A percentile compares a stretch with the other conserved stretches of the same genome.
Evolutionary conservation across 37 sponge, comb jelly and placozoan species (phyloP).

Genomic region (Theonella swinhoei): DNA sequence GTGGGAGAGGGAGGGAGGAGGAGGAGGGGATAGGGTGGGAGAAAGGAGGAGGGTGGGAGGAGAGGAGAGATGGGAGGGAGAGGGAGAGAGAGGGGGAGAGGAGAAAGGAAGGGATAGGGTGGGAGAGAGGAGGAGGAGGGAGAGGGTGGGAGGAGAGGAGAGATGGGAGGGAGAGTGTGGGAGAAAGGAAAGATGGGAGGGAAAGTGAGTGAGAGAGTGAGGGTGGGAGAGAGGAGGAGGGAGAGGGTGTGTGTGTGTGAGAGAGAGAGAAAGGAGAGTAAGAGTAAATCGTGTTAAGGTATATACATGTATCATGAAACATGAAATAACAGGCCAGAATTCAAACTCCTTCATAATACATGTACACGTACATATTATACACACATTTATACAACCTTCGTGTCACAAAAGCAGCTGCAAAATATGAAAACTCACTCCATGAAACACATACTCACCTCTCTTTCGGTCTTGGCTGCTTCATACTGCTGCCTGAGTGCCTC

Average conservation of each 20-base stretch:
- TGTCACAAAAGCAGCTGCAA: no score
- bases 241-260: background rate
- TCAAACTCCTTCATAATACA: no score
- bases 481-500: conserved; percentile 30
- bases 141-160: background rate
- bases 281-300: background rate
- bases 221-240: background rate
- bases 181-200: background rate
- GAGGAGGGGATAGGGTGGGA: background rate
- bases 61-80: background rate
- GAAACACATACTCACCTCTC: background rate
- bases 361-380: no score
- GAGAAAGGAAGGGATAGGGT: background rate
- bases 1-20: background rate
- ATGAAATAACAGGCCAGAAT: no score
- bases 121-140: background rate
- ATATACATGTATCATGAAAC: no score
- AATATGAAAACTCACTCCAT: no score
- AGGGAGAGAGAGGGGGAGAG: background rate
- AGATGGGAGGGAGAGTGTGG: background rate
- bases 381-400: no score
- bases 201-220: background rate
- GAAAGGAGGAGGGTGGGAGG: background rate
- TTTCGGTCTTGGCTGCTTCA: background rate
- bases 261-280: background rate